Percentiles rank a stretch among this genome's conserved stretches.
These are phyloP conservation scores for Hippocampus mohnikei DNA, from an alignment of 2,113 vertebrate species.

Conservation along the genomic window DNA sequence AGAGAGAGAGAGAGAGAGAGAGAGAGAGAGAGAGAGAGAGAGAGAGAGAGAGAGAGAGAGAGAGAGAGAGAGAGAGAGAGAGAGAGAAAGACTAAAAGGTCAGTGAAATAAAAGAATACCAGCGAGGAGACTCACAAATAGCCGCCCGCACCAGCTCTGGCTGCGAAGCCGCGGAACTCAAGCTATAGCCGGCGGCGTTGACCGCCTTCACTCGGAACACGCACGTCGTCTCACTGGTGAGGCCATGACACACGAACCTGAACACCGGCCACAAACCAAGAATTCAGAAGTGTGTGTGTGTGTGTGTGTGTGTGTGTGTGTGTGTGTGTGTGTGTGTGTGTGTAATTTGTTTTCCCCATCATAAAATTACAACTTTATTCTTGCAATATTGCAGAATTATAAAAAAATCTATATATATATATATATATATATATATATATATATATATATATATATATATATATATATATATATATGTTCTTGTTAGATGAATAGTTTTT, in stretches of 20 bases:
- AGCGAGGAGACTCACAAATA: conserved; percentile 78
- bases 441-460: no score
- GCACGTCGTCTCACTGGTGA: conserved; percentile 77
- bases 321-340: no score
- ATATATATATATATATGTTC: no score
- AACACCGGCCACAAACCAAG: not conserved
- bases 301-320: no score
- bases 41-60: not conserved
- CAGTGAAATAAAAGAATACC: conserved; percentile 9
- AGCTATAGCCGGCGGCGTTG: conserved; percentile 94
- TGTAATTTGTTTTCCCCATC: no score
- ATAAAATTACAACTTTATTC: no score
- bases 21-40: conserved; percentile 4
- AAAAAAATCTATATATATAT: no score
- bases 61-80: not conserved
- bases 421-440: no score
- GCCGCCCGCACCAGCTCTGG: conserved; percentile 84
- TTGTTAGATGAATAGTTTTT: no score
- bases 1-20: no score
- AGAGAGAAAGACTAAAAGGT: not conserved
- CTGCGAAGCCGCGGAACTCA: conserved; percentile 83
- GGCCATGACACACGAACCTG: conserved; percentile 93
- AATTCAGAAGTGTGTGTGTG: not conserved
- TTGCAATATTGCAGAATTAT: no score
- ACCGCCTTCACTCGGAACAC: conserved; percentile 91